Base-by-base conservation (phyloP, 2,797 vertebrate species). In the Arrhamphus sclerolepis region DNA sequence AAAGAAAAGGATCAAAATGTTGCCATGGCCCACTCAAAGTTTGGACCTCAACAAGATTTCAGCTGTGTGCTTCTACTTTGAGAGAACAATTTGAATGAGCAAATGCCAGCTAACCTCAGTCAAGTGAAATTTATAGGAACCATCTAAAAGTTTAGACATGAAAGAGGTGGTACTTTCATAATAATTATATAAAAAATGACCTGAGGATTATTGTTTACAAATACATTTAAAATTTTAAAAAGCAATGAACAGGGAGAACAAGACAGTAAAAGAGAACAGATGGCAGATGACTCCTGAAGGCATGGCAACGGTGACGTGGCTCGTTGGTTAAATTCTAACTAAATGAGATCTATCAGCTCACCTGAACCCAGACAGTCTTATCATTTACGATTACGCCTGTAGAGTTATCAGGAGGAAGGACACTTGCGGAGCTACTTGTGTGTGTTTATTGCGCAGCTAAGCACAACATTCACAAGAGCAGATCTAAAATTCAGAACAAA, bases 261-360 rank as follows among this genome's bases (percentile, higher is more conserved):
- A 29, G 4, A 29, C 31, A 10, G 46, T 38, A 43, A 62, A 46
- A 55, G 31, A 50, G 55, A 53, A 48, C 47, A 65, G 84, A 82
- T 46, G 62, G 56, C 81, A 90, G 83, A 89, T 88, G 83, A 74
- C 49, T 53, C 66, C 71, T 46, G 40, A 66, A 62, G 57, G 66
- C 51, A 52, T 46, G 59, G 53, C 55, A 59, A 71, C 66, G 11
- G 29, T 74, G 63, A 66, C 17, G 43, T 56, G 57, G 22, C 66
- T 63, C 20, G 46, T 46, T 70, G 49, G 80, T 89, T 86, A 74
- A 87, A 85, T 66, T 78, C 55, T 82, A 88, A 85, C 80, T 63
- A 81, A 72, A 70, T 72, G 59, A 79, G 43, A 22, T 20, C 50
- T 46, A 20, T 41, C 31, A 57, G 14, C 55, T 70, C 55, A 31